phyloP scores from a whole-genome alignment of 2,113 vertebrate species.

The Chlamydotis undulata region DNA sequence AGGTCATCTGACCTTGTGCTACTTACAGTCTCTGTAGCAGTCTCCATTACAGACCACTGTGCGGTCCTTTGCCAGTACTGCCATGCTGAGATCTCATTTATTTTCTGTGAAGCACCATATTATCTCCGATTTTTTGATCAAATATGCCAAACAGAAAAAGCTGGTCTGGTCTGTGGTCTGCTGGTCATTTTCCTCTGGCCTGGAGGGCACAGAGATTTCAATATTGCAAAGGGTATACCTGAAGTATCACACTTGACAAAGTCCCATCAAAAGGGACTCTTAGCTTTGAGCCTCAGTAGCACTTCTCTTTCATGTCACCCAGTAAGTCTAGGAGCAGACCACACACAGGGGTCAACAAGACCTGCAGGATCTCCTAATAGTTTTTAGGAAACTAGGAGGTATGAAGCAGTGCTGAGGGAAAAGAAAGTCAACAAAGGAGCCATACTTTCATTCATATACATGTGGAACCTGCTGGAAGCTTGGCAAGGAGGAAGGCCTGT shows the following conservation, averaged over 20 bases:
- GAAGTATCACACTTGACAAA: background rate
- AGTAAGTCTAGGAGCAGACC: background rate
- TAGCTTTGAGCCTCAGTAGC: background rate
- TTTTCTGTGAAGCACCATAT: background rate
- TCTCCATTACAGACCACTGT: background rate
- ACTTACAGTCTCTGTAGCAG: background rate
- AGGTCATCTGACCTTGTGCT: background rate
- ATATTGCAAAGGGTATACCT: background rate
- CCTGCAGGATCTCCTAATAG: background rate
- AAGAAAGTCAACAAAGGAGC: background rate
- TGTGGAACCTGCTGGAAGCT: background rate
- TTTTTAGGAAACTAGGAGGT: background rate
- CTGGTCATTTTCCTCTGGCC: background rate
- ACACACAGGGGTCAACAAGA: background rate
- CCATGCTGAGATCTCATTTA: background rate
- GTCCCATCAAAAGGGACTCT: background rate
- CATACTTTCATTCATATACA: background rate
- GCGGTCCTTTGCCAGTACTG: background rate
- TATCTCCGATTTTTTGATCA: background rate
- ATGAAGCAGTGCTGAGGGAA: background rate
- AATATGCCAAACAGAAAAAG: background rate
- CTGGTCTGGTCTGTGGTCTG: background rate
- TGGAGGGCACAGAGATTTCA: background rate
- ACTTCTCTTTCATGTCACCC: background rate
- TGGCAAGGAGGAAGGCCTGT: background rate